Percentiles rank a stretch among this genome's conserved stretches.
phyloP scores from a whole-genome alignment of 2,888 invertebrate species.

The Aproaerema taeniolella region DNA sequence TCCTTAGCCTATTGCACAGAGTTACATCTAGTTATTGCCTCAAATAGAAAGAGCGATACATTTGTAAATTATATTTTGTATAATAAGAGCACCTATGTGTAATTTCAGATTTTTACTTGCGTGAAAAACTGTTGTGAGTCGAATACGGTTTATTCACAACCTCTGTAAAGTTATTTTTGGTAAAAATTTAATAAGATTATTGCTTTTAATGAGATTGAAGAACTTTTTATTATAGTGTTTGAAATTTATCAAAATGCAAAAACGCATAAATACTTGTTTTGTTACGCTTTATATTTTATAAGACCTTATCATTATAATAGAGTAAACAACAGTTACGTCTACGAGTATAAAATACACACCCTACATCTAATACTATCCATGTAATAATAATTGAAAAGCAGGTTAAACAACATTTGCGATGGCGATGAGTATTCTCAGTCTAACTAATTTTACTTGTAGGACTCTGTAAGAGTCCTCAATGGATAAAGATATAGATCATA shows the following conservation, averaged over 20 bases:
- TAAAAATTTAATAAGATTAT: too few relatives aligned
- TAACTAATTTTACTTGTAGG: constrained; percentile 37
- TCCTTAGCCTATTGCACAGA: constrained; percentile 41
- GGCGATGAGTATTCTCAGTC: constrained; percentile 44
- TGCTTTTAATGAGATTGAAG: too few relatives aligned
- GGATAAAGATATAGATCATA: constrained; percentile 24
- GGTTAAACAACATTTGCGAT: constrained; percentile 39
- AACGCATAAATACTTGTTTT: too few relatives aligned
- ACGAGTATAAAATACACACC: constrained; percentile 27
- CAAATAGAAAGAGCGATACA: constrained; percentile 39
- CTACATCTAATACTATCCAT: constrained; percentile 31
- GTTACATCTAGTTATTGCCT: constrained; percentile 58
- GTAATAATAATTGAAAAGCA: constrained; percentile 37
- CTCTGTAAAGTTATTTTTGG: constrained; percentile 9
- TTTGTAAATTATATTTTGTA: constrained; percentile 31
- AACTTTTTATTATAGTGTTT: too few relatives aligned
- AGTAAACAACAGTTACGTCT: constrained; percentile 20
- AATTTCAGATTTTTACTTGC: constrained; percentile 7
- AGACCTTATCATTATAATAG: too few relatives aligned
- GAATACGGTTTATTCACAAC: constrained; percentile 33
- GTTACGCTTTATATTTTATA: too few relatives aligned
- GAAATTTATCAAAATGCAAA: too few relatives aligned
- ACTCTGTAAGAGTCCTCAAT: constrained; percentile 25
- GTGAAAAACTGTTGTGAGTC: constrained; percentile 21
- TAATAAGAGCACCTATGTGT: constrained; percentile 36